Evolutionary conservation across 2,113 vertebrate species (phyloP).

Genomic region (Hypanus sabinus): DNA sequence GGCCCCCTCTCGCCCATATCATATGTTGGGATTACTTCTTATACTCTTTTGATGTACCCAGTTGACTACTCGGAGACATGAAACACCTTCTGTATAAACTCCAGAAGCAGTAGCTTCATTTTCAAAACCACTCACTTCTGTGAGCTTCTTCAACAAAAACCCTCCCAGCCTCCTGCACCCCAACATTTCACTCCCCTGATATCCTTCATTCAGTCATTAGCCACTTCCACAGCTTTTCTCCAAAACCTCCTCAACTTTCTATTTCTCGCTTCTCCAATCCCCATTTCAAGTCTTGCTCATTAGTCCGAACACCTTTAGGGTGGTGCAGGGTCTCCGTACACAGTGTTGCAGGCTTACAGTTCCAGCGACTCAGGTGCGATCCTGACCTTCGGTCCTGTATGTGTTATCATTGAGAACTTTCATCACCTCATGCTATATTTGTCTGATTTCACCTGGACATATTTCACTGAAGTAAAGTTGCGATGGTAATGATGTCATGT

Average conservation of each 20-base stretch:
- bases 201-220: neutral
- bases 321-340: neutral
- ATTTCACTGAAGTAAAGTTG: too few species aligned
- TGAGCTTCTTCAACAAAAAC: neutral
- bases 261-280: neutral
- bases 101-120: neutral
- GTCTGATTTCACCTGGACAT: too few species aligned
- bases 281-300: neutral
- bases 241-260: neutral
- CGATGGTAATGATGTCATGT: too few species aligned
- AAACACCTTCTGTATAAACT: neutral
- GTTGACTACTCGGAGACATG: neutral
- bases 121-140: neutral
- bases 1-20: neutral
- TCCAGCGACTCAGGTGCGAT: too few species aligned
- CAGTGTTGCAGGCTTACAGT: too few species aligned
- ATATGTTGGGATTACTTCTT: neutral
- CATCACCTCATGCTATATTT: too few species aligned
- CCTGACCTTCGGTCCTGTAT: too few species aligned
- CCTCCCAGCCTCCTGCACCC: neutral
- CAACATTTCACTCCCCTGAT: neutral
- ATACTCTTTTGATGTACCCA: neutral
- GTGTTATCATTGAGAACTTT: too few species aligned
- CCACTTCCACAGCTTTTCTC: neutral
- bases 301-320: neutral